Conservation (phyloP, 2,888 invertebrate genomes). For the Protophormia terraenovae region DNA sequence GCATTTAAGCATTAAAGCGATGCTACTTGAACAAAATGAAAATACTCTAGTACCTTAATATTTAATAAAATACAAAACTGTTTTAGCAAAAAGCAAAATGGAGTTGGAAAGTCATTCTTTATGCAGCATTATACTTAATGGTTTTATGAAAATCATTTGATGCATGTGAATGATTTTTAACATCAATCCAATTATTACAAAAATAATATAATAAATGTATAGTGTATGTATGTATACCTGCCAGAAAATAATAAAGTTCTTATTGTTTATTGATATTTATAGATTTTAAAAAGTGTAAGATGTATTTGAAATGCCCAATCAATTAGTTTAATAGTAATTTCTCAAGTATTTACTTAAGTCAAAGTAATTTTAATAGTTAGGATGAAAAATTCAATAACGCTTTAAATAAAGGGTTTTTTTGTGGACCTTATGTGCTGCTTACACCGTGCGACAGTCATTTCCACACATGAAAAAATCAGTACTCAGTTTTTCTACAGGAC, state of each 20-base stretch:
- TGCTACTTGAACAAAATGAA: neutral
- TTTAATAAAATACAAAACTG: conserved; percentile 10
- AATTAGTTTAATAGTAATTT: neutral
- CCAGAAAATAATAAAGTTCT: neutral
- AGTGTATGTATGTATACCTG: neutral
- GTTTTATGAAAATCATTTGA: conserved; percentile 9
- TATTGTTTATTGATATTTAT: neutral
- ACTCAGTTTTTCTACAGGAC: too few relatives aligned
- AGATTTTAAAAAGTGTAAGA: neutral
- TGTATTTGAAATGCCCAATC: neutral
- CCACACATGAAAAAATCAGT: too few relatives aligned
- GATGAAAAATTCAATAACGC: too few relatives aligned
- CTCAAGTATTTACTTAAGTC: neutral
- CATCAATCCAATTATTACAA: too few relatives aligned
- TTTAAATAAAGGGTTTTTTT: too few relatives aligned
- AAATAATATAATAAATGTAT: too few relatives aligned
- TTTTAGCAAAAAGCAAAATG: neutral
- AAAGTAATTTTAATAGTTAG: too few relatives aligned
- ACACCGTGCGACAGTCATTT: too few relatives aligned
- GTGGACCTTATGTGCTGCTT: too few relatives aligned
- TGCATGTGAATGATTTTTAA: conserved; percentile 40
- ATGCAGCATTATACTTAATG: neutral
- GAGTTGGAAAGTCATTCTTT: neutral
- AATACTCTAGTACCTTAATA: neutral
- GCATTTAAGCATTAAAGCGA: conserved; percentile 22